A percentile compares a stretch with the other conserved stretches of the same genome.
Evolutionary conservation across 2,797 vertebrate genomes (phyloP).

Genomic region (Tiaroga cobitis): DNA sequence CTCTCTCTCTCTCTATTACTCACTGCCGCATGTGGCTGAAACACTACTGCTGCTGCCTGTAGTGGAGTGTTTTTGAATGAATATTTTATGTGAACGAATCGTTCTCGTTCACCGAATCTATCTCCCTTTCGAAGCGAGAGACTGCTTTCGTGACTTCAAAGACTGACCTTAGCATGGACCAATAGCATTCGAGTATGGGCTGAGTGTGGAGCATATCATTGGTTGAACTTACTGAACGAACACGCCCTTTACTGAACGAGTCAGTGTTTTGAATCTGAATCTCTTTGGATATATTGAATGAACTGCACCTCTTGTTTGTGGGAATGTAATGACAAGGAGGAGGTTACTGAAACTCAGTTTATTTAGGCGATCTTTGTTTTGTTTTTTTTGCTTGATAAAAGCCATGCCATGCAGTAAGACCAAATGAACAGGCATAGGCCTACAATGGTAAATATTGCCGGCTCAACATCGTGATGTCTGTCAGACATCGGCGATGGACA

Average conservation of each 20-base stretch:
- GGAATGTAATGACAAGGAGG: not conserved
- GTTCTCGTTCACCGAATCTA: not conserved
- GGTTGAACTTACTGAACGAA: not conserved
- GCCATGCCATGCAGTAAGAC: not conserved
- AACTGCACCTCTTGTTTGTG: not conserved
- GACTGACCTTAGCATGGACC: not conserved
- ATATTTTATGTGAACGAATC: not conserved
- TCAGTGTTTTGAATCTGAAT: conserved; percentile 11
- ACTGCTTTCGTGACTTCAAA: not conserved
- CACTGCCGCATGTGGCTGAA: conserved; percentile 22
- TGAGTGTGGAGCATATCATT: not conserved
- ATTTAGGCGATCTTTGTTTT: not conserved
- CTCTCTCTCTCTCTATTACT: not conserved
- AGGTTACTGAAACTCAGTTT: not conserved
- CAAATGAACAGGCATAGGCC: not conserved
- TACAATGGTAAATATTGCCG: not conserved
- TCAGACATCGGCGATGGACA: too few relatives aligned
- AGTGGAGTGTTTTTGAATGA: not conserved
- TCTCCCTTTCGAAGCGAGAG: not conserved
- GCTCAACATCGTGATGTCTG: too few relatives aligned
- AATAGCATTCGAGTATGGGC: not conserved
- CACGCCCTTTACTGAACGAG: conserved; percentile 7
- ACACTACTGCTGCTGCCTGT: not conserved
- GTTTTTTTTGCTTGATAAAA: not conserved
- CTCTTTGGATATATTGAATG: not conserved